Conservation (phyloP, 2,113 vertebrate species). For the Nipponia nippon region DNA sequence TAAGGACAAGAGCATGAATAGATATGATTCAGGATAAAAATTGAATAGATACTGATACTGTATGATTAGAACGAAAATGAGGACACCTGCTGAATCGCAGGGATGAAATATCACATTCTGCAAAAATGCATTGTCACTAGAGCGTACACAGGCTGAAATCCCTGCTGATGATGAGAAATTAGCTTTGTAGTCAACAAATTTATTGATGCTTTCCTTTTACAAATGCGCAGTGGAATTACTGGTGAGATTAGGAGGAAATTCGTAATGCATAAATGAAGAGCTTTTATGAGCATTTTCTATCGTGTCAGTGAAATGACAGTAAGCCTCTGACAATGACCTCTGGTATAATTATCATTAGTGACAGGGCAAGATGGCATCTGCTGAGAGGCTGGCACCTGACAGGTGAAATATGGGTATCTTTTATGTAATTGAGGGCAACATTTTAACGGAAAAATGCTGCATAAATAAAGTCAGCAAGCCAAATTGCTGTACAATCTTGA, state of each 20-base stretch:
- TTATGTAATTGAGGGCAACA: neutral
- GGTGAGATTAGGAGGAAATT: neutral
- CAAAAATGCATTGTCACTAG: constrained; percentile 11
- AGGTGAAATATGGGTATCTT: constrained; percentile 22
- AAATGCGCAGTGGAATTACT: neutral
- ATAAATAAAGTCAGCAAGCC: neutral
- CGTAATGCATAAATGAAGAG: neutral
- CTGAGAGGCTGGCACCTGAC: constrained; percentile 21
- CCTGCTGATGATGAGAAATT: constrained; percentile 26
- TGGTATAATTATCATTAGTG: constrained; percentile 1
- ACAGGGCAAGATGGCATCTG: neutral
- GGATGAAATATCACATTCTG: constrained; percentile 26
- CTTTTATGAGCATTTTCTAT: neutral
- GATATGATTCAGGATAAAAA: constrained; percentile 46
- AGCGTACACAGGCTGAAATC: neutral
- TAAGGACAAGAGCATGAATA: constrained; percentile 62
- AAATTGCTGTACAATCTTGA: neutral
- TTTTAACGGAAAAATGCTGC: neutral
- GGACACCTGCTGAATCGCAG: constrained; percentile 33
- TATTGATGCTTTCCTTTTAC: neutral
- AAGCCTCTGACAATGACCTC: neutral
- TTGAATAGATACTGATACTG: constrained; percentile 42
- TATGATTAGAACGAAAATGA: constrained; percentile 57
- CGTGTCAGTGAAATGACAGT: neutral
- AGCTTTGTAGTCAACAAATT: neutral